These are phyloP conservation scores for Sisyra terminalis DNA, from an alignment of 2,888 invertebrate species.

Conservation along the genomic window DNA sequence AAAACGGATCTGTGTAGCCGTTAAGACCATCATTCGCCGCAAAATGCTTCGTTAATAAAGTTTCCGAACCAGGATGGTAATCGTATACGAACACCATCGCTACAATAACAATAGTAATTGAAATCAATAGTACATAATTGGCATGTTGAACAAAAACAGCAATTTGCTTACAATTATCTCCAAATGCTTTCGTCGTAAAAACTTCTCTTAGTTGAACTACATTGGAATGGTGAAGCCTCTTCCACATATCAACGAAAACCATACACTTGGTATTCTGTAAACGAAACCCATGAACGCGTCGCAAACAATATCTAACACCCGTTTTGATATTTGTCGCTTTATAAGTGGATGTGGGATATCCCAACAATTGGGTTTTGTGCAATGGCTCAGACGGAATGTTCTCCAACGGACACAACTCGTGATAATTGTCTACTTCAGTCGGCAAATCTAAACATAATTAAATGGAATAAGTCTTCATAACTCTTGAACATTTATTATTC, in stretches of 20 bases:
- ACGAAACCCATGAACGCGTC: constrained; percentile 76
- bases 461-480: constrained; percentile 19
- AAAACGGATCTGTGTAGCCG: constrained; percentile 63
- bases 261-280: constrained; percentile 72
- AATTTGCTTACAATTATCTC: constrained; percentile 71
- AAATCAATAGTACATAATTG: neutral
- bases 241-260: constrained; percentile 83
- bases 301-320: constrained; percentile 69
- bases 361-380: constrained; percentile 52
- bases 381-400: constrained; percentile 33
- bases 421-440: constrained; percentile 77
- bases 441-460: constrained; percentile 47
- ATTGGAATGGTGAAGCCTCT: constrained; percentile 87
- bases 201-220: constrained; percentile 83
- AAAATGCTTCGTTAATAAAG: constrained; percentile 75
- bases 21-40: constrained; percentile 39
- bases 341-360: constrained; percentile 69
- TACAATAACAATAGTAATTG: constrained; percentile 26
- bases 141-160: neutral
- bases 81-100: constrained; percentile 94
- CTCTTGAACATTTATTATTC: neutral
- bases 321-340: constrained; percentile 79
- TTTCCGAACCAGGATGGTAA: constrained; percentile 83
- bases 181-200: constrained; percentile 90
- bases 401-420: constrained; percentile 76